Evolutionary conservation across 2,113 vertebrate species (phyloP).

Genomic region (Ascaphus truei): DNA sequence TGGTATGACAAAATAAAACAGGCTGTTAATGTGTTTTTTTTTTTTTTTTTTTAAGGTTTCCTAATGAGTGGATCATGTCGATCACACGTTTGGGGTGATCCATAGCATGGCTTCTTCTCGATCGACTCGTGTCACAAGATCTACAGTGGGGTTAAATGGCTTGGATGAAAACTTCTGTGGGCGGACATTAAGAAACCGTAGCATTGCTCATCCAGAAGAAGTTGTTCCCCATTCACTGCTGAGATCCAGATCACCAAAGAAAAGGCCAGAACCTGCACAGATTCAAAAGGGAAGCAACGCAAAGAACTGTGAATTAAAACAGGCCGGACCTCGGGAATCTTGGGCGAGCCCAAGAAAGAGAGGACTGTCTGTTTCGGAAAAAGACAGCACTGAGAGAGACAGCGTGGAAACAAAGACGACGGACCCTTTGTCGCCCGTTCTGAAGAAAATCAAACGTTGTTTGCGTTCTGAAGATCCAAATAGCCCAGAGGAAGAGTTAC

Average conservation of each 20-base stretch:
- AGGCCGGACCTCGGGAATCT: conserved; percentile 65
- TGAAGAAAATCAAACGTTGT: conserved; percentile 87
- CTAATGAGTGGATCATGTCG: conserved; percentile 92
- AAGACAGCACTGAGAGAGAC: conserved; percentile 77
- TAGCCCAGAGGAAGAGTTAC: conserved; percentile 76
- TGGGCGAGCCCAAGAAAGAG: conserved; percentile 85
- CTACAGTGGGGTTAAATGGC: conserved; percentile 98
- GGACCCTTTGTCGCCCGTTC: conserved; percentile 71
- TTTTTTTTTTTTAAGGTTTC: conserved; percentile 70
- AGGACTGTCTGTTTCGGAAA: conserved; percentile 80
- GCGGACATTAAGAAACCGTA: conserved; percentile 97
- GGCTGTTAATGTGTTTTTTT: no score
- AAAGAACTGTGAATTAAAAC: conserved; percentile 72
- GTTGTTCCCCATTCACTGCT: conserved; percentile 77
- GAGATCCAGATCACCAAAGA: conserved; percentile 92
- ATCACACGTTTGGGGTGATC: conserved; percentile 88
- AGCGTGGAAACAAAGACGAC: conserved; percentile 66
- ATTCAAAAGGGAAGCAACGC: conserved; percentile 61
- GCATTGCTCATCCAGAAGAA: conserved; percentile 95
- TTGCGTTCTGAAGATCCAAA: conserved; percentile 79
- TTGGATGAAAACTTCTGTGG: conserved; percentile 98
- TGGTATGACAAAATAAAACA: no score
- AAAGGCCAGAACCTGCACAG: conserved; percentile 79
- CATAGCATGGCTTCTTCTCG: conserved; percentile 99
- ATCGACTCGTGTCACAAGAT: conserved; percentile 98